Evolutionary conservation across 92 coral and sea anemone genomes (phyloP), one percentile per base, ranked within the genome.

Genomic region (Montipora capitata): DNA sequence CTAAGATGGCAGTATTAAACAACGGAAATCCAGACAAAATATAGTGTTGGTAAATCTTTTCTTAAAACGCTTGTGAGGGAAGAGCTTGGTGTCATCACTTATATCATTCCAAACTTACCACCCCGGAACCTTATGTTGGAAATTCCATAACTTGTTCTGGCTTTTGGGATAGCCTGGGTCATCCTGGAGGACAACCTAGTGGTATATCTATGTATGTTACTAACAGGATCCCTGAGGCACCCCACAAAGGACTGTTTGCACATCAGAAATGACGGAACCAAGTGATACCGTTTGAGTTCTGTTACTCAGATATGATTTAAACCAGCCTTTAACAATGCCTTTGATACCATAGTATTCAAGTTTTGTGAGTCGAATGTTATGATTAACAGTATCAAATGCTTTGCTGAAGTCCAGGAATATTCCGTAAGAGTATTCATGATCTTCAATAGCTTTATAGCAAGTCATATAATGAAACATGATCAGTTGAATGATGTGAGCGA

Each of bases 391-490:
- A 72, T 74, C 80, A 62, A 84, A 73, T 7, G 73, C 80, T 84
- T 74, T 74, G 52, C 74, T 74, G 62, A 84, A 73, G 68, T 84
- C 88, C 9, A 84, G 59, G 58, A 84, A 84, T 74, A 84, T 43
- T 73, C 80, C 88, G 42, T 39, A 84, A 72, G 88, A 84, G 20
- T 70, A 84, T 11, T 72, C 59, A 41, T 56, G 58, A 14, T 58
- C 41, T 52, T 72, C 88, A n/a, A 61, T 74, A 15, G 74, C 87
- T 51, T 70, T 68, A 71, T 4, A 82, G 64, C 15, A 40, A 51
- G 35, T 82, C 74, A 61, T n/a, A 84, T 72, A 73, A 74, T 74
- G 80, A n/a, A n/a, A n/a, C 72, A 83, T 83, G 77, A 12, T 72
- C 59, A 72, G 77, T 72, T 72, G 77, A 72, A 42, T 72, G 57